A percentile compares a stretch with the other conserved stretches of the same genome.
Conservation (phyloP, 1,140 invertebrate species). For the Formica selysi region DNA sequence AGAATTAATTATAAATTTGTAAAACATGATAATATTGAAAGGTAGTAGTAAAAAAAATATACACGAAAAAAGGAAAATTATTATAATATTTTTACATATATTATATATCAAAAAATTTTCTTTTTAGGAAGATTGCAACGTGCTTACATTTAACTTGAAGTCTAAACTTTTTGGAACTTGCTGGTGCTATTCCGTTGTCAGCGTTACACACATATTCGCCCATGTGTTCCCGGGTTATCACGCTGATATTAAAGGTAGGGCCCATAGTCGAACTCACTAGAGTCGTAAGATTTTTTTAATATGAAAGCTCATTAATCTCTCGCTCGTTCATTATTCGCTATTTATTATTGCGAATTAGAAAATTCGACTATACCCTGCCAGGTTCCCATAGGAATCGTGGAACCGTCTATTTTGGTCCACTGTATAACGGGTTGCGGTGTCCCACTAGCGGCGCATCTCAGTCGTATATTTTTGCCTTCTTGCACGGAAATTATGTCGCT, state of each 20-base stretch:
- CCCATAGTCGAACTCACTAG: slow-evolving; percentile 91
- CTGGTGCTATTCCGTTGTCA: slow-evolving; percentile 95
- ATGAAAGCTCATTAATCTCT: slow-evolving; percentile 3
- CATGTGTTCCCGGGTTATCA: slow-evolving; percentile 94
- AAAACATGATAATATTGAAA: no score
- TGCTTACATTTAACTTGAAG: slow-evolving; percentile 96
- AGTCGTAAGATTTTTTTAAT: slow-evolving; percentile 17
- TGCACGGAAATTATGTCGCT: slow-evolving; percentile 87
- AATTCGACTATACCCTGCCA: slow-evolving; percentile 86
- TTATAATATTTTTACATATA: no score
- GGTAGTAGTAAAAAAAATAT: no score
- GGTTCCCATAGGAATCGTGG: slow-evolving; percentile 88
- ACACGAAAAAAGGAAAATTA: no score
- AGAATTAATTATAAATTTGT: no score
- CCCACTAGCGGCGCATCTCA: slow-evolving; percentile 92
- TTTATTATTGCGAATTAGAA: slow-evolving; percentile 20
- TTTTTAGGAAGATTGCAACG: background rate
- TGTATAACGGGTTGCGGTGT: slow-evolving; percentile 91
- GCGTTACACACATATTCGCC: slow-evolving; percentile 95
- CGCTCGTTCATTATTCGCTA: background rate
- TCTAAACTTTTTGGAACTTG: slow-evolving; percentile 92
- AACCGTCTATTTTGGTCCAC: slow-evolving; percentile 91
- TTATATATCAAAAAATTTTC: background rate
- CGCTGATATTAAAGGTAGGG: slow-evolving; percentile 92
- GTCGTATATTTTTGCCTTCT: slow-evolving; percentile 91